Evolutionary conservation across 2,113 vertebrate genomes (phyloP), one percentile per base, ranked within the genome.

Genomic region (Mugil cephalus): DNA sequence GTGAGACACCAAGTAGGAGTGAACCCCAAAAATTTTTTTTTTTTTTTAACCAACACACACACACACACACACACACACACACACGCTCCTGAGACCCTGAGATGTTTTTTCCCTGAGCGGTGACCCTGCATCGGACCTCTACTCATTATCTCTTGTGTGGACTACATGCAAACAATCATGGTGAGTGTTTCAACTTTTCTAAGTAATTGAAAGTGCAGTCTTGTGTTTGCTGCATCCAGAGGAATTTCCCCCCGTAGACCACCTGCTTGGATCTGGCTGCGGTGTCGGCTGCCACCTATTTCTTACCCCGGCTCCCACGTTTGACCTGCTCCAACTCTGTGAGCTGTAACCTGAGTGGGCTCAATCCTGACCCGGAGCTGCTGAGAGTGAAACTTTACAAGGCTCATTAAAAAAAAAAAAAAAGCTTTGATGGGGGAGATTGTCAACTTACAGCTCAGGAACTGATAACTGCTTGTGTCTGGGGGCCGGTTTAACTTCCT

Each of bases 261-360:
- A 88, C 80, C 88, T 91, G 82, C 78, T 87, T 60, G 60, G 59
- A 64, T 74, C 81, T 84, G 19, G 68, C 51, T 82, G 77, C 47
- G 34, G 75, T 77, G 89, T 91, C 85, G 83, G 88, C 82, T 75
- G 42, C 55, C 67, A 14, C 76, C 71, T 88, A 80, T 85, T 88
- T 79, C 80, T n/a, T 52, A 83, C 70, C 55, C 74, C 21, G 63
- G 48, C 74, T 10, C 46, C 11, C 10, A 19, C 56, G 77, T 42
- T 36, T 77, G 87, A 79, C 59, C 74, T 51, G 69, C 58, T 66
- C 35, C 15, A 59, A n/a, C n/a, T n/a, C 80, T 65, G 73, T 58
- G 15, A 24, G 4, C 65, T 77, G 92, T 80, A 92, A 93, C 51
- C 59, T 12, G 91, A 94, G 77, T 87, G 72, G 11, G 13, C 63